Evolutionary conservation across 2,888 invertebrate species (phyloP).

Genomic region (Nasonovia ribisnigri): DNA sequence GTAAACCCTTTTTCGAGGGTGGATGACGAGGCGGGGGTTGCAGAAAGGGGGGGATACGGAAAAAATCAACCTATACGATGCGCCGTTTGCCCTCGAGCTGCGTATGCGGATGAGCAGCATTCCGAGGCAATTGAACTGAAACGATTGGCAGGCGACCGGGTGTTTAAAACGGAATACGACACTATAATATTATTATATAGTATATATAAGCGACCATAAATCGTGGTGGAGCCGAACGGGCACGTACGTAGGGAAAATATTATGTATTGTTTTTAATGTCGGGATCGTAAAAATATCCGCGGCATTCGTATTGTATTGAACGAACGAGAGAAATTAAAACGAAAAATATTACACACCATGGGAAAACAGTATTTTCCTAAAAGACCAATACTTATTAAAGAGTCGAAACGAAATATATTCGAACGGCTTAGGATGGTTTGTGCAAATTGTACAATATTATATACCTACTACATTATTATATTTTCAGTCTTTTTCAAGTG

Average conservation of each 20-base stretch:
- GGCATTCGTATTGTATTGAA: background rate
- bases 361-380: background rate
- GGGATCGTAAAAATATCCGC: background rate
- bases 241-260: background rate
- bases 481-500: background rate
- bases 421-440: background rate
- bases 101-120: constrained; percentile 11
- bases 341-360: background rate
- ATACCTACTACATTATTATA: background rate
- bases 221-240: constrained; percentile 21
- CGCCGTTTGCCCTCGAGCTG: background rate
- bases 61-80: constrained; percentile 21
- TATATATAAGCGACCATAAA: constrained; percentile 59
- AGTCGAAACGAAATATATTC: background rate
- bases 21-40: background rate
- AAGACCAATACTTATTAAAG: background rate
- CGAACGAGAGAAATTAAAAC: background rate
- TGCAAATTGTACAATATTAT: background rate
- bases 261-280: background rate
- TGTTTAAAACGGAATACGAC: constrained; percentile 23
- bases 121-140: constrained; percentile 42
- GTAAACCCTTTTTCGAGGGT: constrained; percentile 24
- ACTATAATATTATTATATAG: background rate
- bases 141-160: constrained; percentile 42
- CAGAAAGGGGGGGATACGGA: background rate